Evolutionary conservation across 2,888 invertebrate species (phyloP), one percentile per base, ranked within the genome.

Genomic region (Bombylius major): DNA sequence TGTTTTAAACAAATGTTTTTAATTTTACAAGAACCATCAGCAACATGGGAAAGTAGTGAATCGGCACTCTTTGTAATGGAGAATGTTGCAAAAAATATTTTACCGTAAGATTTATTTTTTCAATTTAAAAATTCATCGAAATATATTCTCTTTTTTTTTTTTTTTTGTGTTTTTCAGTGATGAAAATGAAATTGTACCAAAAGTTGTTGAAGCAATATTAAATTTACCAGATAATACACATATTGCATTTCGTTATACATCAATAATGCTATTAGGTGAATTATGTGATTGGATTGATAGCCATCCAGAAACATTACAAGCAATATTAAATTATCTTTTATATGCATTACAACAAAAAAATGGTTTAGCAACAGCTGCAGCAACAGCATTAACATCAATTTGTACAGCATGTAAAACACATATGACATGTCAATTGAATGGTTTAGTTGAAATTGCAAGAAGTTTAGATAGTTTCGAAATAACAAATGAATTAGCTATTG

Each of bases 61-160:
- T 90, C 98, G 2, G 89, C 95, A 0, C 78, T 98, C 1, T 98
- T 91, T 70, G 82, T 98, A 5, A 96, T 97, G 95, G 89, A 90
- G 68, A 86, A 93, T 51, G 91, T 96, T 4, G 95, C 94, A 36
- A 93, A 92, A 76, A 96, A 93, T 74, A 88, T 97, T 65, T 72
- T 93, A 65, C 95, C 95, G 94, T 95, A 75, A 85, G 86, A 81
- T 60, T 34, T 12, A 33, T 44, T 50, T 14, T n/a, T 50, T 39
- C 42, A 39, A 11, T 8, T n/a, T 48, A 1, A 4, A 9, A 11
- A 31, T 14, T 46, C n/a, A 14, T 11, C 23, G 23, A 31, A 32
- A 23, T 23, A 31, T 48, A 32, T 32, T 9, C 12, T 11, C 7
- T 23, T 33, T 49, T 49, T 6, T 11, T 7, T 42, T 42, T 42